Evolutionary conservation across 2,113 vertebrate genomes (phyloP).

Genomic region (Uria lomvia): DNA sequence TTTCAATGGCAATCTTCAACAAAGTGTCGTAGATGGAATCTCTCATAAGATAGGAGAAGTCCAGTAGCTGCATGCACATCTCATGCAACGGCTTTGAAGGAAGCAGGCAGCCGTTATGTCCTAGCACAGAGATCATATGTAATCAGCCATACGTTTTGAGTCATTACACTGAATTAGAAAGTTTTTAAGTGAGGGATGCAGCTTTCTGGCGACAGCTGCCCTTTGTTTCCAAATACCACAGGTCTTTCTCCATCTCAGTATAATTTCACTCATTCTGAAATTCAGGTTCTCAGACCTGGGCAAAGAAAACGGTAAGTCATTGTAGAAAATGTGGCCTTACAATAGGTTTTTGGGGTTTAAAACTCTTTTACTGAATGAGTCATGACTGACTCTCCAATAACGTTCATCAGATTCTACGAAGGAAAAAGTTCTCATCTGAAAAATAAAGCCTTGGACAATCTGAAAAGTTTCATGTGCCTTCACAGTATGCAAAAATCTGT

Average conservation of each 20-base stretch:
- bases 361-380: background rate
- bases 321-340: background rate
- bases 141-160: background rate
- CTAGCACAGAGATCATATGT: slow-evolving; percentile 52
- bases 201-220: background rate
- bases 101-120: slow-evolving; percentile 82
- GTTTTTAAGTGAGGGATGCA: background rate
- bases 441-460: background rate
- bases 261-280: background rate
- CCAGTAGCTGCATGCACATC: slow-evolving; percentile 80
- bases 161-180: background rate
- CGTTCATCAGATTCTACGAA: background rate
- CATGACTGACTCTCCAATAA: background rate
- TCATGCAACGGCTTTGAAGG: slow-evolving; percentile 70
- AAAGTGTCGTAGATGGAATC: slow-evolving; percentile 81
- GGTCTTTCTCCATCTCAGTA: background rate
- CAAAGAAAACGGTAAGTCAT: background rate
- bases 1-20: slow-evolving; percentile 73
- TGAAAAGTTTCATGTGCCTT: background rate
- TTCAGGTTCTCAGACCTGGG: background rate
- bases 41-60: slow-evolving; percentile 82
- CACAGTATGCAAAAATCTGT: background rate
- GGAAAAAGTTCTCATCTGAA: background rate
- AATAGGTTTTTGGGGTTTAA: background rate
- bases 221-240: background rate